Evolutionary conservation across 1,140 invertebrate species (phyloP).

Genomic region (Littorina saxatilis): DNA sequence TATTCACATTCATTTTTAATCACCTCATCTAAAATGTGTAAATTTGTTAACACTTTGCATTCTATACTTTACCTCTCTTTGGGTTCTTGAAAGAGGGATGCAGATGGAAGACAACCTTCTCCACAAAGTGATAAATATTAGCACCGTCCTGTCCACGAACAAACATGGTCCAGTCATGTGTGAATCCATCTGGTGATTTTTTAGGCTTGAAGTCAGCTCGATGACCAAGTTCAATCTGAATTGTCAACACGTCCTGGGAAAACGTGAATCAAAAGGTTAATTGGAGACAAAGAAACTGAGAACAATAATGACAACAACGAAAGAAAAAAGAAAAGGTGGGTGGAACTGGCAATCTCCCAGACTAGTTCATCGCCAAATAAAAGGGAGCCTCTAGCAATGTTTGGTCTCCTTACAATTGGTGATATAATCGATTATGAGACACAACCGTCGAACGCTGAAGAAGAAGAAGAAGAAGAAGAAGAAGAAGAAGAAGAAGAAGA

Average conservation of each 20-base stretch:
- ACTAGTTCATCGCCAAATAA: background rate
- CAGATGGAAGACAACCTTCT: slow-evolving; percentile 95
- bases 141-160: slow-evolving; percentile 88
- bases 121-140: slow-evolving; percentile 92
- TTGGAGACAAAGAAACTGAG: background rate
- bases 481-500: no score
- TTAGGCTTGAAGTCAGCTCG: slow-evolving; percentile 86
- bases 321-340: background rate
- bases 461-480: no score
- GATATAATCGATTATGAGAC: no score
- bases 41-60: no score
- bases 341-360: background rate
- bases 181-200: slow-evolving; percentile 90
- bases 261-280: background rate
- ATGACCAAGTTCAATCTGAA: slow-evolving; percentile 95
- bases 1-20: no score
- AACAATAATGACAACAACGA: background rate
- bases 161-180: slow-evolving; percentile 99
- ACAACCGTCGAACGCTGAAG: no score
- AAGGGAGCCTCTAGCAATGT: no score
- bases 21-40: no score
- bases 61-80: slow-evolving; percentile 80
- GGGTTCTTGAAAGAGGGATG: slow-evolving; percentile 95
- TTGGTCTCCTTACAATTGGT: no score
- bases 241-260: slow-evolving; percentile 66